Percentiles rank a stretch among this genome's conserved stretches.
Conservation (phyloP, 1,140 invertebrate genomes). For the Hylaeus anthracinus region DNA sequence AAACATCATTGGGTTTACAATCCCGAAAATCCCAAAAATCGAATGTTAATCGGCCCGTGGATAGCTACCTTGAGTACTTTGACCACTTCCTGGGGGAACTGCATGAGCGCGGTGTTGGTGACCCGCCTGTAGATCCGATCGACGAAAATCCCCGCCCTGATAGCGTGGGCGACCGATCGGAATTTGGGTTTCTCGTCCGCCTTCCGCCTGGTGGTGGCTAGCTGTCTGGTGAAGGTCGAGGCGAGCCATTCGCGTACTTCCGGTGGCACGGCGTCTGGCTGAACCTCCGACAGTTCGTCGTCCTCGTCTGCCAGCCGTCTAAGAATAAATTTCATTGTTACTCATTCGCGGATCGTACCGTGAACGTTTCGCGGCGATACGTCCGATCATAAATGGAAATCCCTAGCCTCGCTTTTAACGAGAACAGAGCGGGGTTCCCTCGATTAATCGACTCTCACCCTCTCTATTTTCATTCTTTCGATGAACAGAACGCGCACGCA, state of each 20-base stretch:
- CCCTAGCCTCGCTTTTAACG: constrained; percentile 49
- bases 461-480: neutral
- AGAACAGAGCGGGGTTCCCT: constrained; percentile 31
- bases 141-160: constrained; percentile 98
- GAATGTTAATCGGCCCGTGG: no score
- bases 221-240: constrained; percentile 97
- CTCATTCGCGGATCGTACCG: neutral
- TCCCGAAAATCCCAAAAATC: no score
- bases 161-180: constrained; percentile 97
- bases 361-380: neutral
- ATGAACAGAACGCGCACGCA: neutral
- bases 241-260: constrained; percentile 98
- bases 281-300: constrained; percentile 96
- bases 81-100: constrained; percentile 94
- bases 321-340: constrained; percentile 50
- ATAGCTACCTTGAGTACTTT: constrained; percentile 90
- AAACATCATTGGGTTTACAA: no score
- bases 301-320: constrained; percentile 93
- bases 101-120: constrained; percentile 91
- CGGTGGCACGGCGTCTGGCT: constrained; percentile 95
- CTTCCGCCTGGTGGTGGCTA: constrained; percentile 87
- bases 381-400: constrained; percentile 36
- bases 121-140: constrained; percentile 96
- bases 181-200: constrained; percentile 93
- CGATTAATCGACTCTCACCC: neutral